Base-by-base conservation (phyloP, 1,140 invertebrate genomes). In the Akabosia matsudoensis region DNA sequence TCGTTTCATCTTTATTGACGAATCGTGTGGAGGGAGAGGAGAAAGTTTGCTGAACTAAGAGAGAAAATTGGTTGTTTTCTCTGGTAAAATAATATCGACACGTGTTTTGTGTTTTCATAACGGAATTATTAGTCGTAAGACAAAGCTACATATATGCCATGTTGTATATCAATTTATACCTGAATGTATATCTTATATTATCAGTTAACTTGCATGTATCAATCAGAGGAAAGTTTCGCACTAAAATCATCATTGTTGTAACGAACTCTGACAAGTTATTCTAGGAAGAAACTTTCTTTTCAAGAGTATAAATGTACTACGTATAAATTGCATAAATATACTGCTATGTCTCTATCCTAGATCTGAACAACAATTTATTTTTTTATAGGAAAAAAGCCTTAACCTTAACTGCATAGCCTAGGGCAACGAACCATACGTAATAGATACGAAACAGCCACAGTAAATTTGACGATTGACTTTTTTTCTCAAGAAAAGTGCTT, bases 201-300 rank as follows among this genome's bases (percentile, higher is more conserved):
- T 45, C 37, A 10, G 37, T 45, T 45, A 10, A 45, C 18, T 45
- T 18, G 18, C 37, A 45, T 45, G 7, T 45, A 61, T 61, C 54
- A 24, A 61, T 61, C 54, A 61, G n/a, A n/a, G 10, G 10, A 24
- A 22, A 61, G 24, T 13, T 61, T 61, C 24, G 7, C 54, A 13
- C 4, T 61, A 61, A 61, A 61, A 61, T 61, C 24, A 61, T 61
- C 54, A n/a, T 61, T 24, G 14, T 61, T 61, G 13, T 61, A n/a
- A 61, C 24, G 24, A 61, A 22, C 24, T 61, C 24, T 61, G 54
- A 61, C 54, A 61, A 24, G 54, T n/a, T 61, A 10, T 51, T 14
- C 54, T 24, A 7, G 7, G 37, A 45, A 45, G 18, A 45, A 45
- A 45, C 18, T 45, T n/a, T n/a, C n/a, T n/a, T n/a, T n/a, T n/a